These are phyloP conservation scores for Eupeodes luniger DNA, from an alignment of 2,888 invertebrate species.

Conservation along the genomic window DNA sequence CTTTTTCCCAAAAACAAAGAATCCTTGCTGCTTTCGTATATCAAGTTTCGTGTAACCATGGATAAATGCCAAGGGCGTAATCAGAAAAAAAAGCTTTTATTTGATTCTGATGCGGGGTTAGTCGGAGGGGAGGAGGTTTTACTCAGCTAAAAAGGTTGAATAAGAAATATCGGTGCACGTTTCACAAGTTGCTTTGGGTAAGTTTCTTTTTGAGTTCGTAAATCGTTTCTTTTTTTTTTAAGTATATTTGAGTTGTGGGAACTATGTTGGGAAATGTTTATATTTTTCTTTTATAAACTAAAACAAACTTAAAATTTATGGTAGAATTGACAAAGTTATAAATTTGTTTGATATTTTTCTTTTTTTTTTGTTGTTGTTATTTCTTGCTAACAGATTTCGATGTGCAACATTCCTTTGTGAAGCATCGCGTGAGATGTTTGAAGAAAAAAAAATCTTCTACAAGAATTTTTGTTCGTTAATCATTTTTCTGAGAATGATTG, in stretches of 20 bases:
- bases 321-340: constrained; percentile 69
- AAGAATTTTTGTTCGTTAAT: background rate
- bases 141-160: constrained; percentile 17
- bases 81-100: constrained; percentile 73
- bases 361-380: background rate
- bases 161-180: constrained; percentile 41
- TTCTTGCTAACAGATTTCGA: background rate
- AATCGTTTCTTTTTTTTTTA: constrained; percentile 9
- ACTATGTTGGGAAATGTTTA: constrained; percentile 37
- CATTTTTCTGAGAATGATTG: background rate
- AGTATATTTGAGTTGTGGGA: constrained; percentile 50
- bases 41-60: constrained; percentile 71
- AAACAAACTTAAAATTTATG: constrained; percentile 69
- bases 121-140: background rate
- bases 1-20: constrained; percentile 64
- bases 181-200: constrained; percentile 43
- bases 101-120: constrained; percentile 17
- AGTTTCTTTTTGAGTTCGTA: constrained; percentile 10
- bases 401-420: constrained; percentile 26
- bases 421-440: constrained; percentile 64
- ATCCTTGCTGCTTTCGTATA: constrained; percentile 63
- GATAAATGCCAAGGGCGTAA: constrained; percentile 76
- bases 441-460: background rate
- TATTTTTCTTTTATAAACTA: constrained; percentile 62
- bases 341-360: constrained; percentile 47